Evolutionary conservation across 2,113 vertebrate species (phyloP), one percentile per base, ranked within the genome.

Genomic region (Crocuta crocuta): DNA sequence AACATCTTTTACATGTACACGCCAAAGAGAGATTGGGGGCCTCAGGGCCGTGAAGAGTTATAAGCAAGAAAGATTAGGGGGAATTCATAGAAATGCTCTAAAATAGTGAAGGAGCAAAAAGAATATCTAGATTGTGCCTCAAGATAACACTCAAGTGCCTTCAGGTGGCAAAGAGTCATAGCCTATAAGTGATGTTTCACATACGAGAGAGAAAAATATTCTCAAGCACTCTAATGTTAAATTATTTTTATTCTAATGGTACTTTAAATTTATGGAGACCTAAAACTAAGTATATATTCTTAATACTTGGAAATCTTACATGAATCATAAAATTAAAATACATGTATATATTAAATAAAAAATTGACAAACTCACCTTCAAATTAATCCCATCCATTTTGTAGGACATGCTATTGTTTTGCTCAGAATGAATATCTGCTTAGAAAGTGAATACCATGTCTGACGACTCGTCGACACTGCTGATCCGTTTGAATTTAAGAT

Each of bases 181-280:
- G 8, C 10, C n/a, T 45, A 53, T 4, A 68, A 48, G 58, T 24
- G 65, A 15, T 35, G 10, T 43, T 48, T 87, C 50, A 48, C 68
- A 55, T 15, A 7, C 4, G 26, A 50, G 48, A 35, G 23, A 28
- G 63, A 90, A 90, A 80, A 74, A 43, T 48, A 39, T 87, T 83
- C 21, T 84, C 21, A 58, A 87, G 65, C 35, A 76, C 70, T 76
- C 55, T n/a, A 48, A 65, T 43, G 13, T 84, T 66, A 83, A 89
- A 66, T 92, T 76, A 21, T 35, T 95, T 81, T 95, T 89, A 58
- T 79, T 81, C 43, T 33, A 91, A 74, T 68, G 55, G 58, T 61
- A 26, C 66, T 95, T 95, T 85, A 66, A 63, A 43, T 35, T 66
- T 70, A 70, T 12, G 65, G 10, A 73, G 79, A 78, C 31, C 31